Base-by-base conservation (phyloP, 2,888 invertebrate species). In the Erebia ligea region DNA sequence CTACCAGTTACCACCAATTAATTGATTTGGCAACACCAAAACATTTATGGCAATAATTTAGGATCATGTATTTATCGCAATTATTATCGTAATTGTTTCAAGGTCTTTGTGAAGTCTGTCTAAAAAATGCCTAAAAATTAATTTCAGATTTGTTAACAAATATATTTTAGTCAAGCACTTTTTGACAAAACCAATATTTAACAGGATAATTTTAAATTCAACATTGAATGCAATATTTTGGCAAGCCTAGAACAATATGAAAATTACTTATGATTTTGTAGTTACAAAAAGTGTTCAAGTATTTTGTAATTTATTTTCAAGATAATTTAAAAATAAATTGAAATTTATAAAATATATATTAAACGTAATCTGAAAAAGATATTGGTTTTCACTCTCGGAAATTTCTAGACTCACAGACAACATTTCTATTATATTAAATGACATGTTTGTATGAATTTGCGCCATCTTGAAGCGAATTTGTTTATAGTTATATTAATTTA, bases 11-110 rank as follows among this genome's bases (percentile, higher is more conserved):
- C 61, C 52, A 58, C 54, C 59, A 61, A 59, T 65, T 45, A 9
- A 25, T 62, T 62, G 48, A 62, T 62, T n/a, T 61, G 70, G 70
- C 61, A 66, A 66, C 70, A 56, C 66, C 61, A 62, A 56, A 48
- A 70, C 66, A 62, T 62, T 67, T 56, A 62, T 70, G 70, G 66
- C 70, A 62, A 45, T 62, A 62, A 45, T 62, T 10, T 69, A 66
- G 61, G n/a, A 15, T n/a, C n/a, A n/a, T 19, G 21, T 59, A 48
- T 65, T 42, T 65, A 65, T n/a, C 9, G 45, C n/a, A 19, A 25
- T 52, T 2, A 25, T 52, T 2, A 1, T 58, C 5, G 40, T 40
- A 13, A 17, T 19, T 21, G 42, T 54, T 54, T 52, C 2, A 52
- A 10, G 9, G 2, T 25, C 34, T 40, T 54, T 15, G 15, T 19